phyloP scores from a whole-genome alignment of 2,797 vertebrate genomes.

The Rhynchotus rufescens region DNA sequence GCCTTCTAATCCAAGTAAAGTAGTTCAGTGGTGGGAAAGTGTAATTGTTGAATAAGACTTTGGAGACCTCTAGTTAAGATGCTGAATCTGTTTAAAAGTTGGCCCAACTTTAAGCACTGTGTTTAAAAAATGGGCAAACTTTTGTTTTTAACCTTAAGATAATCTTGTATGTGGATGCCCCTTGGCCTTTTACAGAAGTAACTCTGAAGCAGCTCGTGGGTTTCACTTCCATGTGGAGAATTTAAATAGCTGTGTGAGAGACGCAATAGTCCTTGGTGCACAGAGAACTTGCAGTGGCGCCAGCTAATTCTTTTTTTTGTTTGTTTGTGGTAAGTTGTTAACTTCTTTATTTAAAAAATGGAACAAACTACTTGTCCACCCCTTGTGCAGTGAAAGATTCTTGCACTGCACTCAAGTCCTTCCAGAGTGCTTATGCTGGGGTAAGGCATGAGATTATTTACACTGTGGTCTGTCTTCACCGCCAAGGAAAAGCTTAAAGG shows the following conservation, averaged over 20 bases:
- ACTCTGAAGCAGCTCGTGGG: not conserved
- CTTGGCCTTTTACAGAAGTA: not conserved
- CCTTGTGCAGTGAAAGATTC: too few relatives aligned
- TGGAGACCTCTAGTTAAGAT: not conserved
- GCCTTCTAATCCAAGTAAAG: not conserved
- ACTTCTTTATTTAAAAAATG: not conserved
- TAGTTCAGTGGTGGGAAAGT: not conserved
- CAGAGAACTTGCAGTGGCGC: not conserved
- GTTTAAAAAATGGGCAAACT: not conserved
- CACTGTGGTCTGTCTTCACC: not conserved
- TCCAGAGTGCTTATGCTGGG: too few relatives aligned
- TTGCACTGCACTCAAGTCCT: too few relatives aligned
- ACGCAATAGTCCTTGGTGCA: not conserved
- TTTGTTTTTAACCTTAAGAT: not conserved
- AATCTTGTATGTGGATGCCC: not conserved
- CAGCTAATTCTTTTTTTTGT: not conserved
- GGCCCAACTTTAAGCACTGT: not conserved
- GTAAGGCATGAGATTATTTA: not conserved
- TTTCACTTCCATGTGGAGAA: accelerated
- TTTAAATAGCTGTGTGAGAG: not conserved
- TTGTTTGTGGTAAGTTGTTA: not conserved
- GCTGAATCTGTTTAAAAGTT: not conserved
- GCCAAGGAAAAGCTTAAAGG: not conserved
- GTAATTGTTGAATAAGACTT: not conserved
- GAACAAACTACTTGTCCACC: too few relatives aligned